phyloP scores from a whole-genome alignment of 2,113 vertebrate genomes.

The Callocephalon fimbriatum region DNA sequence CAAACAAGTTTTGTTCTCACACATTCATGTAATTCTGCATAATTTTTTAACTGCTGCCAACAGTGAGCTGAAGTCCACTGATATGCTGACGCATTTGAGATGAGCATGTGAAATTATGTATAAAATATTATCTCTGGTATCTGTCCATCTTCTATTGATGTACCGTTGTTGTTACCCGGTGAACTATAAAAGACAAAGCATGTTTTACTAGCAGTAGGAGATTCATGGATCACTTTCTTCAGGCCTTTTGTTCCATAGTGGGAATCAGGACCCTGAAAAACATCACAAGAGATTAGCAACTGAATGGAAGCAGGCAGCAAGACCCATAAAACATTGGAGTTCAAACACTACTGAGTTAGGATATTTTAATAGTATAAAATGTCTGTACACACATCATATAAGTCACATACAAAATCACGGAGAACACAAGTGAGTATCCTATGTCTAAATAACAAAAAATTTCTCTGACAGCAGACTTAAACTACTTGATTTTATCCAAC shows the following conservation, averaged over 20 bases:
- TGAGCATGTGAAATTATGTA: conserved; percentile 72
- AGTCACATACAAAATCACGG: not conserved
- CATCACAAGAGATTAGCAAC: not conserved
- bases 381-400: not conserved
- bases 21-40: conserved; percentile 38
- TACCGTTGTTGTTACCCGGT: conserved; percentile 95
- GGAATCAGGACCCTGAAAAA: conserved; percentile 90
- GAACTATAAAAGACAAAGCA: conserved; percentile 93
- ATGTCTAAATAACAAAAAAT: not conserved
- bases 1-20: conserved; percentile 49
- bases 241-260: conserved; percentile 95
- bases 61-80: conserved; percentile 18
- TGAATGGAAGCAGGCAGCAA: not conserved
- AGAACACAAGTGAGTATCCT: not conserved
- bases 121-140: conserved; percentile 98
- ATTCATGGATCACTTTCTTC: conserved; percentile 90
- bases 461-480: not conserved
- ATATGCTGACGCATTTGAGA: not conserved
- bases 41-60: conserved; percentile 26
- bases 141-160: conserved; percentile 94
- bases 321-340: not conserved
- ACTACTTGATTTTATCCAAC: not conserved
- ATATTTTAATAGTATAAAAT: not conserved
- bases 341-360: not conserved
- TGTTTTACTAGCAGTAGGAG: conserved; percentile 88